phyloP scores from a whole-genome alignment of 2,888 invertebrate species.

The Acleris cristana region DNA sequence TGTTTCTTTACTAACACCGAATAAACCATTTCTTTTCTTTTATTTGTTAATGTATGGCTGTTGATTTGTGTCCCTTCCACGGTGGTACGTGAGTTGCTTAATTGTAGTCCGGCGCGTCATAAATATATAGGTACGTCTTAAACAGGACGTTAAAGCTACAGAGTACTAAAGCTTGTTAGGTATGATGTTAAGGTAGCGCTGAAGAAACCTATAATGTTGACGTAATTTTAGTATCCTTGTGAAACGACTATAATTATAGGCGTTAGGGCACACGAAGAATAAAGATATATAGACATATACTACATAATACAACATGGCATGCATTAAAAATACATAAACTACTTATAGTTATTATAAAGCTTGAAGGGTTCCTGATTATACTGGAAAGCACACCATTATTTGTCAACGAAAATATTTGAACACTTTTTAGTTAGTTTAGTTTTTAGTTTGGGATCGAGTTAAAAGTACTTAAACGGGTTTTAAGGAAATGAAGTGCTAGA shows the following conservation, averaged over 20 bases:
- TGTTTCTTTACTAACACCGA: too few species aligned
- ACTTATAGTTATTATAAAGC: slow-evolving; percentile 27
- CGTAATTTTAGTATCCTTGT: neutral
- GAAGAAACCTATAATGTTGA: neutral
- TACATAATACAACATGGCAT: slow-evolving; percentile 6
- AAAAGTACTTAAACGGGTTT: neutral
- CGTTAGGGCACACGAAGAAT: neutral
- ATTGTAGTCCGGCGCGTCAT: too few species aligned
- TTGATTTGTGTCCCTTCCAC: too few species aligned
- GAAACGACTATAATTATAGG: neutral
- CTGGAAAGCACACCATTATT: slow-evolving; percentile 30
- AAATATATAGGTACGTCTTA: too few species aligned
- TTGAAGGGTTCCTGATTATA: slow-evolving; percentile 29
- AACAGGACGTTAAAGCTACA: too few species aligned
- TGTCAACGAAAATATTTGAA: slow-evolving; percentile 26
- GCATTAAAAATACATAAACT: slow-evolving; percentile 22
- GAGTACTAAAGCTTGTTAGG: too few species aligned
- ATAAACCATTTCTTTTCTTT: too few species aligned
- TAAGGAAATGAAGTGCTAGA: too few species aligned
- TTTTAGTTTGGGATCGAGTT: neutral
- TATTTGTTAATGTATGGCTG: too few species aligned
- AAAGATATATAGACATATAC: neutral
- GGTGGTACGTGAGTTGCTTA: too few species aligned
- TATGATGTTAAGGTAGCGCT: too few species aligned
- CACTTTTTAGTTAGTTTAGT: slow-evolving; percentile 7